Evolutionary conservation across 2,888 invertebrate genomes (phyloP).

Genomic region (Panorpa germanica): DNA sequence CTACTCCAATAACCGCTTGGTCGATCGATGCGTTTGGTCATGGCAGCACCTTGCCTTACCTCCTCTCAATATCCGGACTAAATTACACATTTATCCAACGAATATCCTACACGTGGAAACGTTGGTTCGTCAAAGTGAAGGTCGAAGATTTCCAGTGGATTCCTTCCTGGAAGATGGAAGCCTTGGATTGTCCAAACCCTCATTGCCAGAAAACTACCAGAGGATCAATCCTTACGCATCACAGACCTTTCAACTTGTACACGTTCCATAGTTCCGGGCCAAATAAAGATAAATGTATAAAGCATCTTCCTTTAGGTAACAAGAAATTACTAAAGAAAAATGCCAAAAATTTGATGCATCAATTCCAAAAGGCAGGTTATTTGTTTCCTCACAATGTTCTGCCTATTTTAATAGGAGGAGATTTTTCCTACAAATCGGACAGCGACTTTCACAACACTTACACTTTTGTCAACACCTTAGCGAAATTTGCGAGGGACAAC

Average conservation of each 20-base stretch:
- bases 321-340: conserved; percentile 59
- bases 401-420: conserved; percentile 76
- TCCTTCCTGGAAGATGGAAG: too few species aligned
- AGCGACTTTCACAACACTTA: conserved; percentile 84
- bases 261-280: conserved; percentile 84
- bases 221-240: conserved; percentile 60
- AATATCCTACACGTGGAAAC: conserved; percentile 84
- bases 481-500: too few species aligned
- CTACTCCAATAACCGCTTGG: conserved; percentile 57
- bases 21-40: conserved; percentile 89
- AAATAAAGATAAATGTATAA: too few species aligned
- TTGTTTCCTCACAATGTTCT: conserved; percentile 72
- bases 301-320: conserved; percentile 57
- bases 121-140: too few species aligned
- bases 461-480: conserved; percentile 64
- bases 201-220: too few species aligned
- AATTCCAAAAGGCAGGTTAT: conserved; percentile 67
- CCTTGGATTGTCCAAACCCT: too few species aligned
- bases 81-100: conserved; percentile 69
- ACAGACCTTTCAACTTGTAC: conserved; percentile 81
- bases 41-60: conserved; percentile 70
- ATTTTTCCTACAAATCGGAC: conserved; percentile 68
- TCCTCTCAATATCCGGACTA: conserved; percentile 59
- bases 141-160: too few species aligned
- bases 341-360: conserved; percentile 64